Percentiles rank a stretch among this genome's conserved stretches.
Evolutionary conservation across 2,888 invertebrate genomes (phyloP).

Genomic region (Anthophora plumipes): DNA sequence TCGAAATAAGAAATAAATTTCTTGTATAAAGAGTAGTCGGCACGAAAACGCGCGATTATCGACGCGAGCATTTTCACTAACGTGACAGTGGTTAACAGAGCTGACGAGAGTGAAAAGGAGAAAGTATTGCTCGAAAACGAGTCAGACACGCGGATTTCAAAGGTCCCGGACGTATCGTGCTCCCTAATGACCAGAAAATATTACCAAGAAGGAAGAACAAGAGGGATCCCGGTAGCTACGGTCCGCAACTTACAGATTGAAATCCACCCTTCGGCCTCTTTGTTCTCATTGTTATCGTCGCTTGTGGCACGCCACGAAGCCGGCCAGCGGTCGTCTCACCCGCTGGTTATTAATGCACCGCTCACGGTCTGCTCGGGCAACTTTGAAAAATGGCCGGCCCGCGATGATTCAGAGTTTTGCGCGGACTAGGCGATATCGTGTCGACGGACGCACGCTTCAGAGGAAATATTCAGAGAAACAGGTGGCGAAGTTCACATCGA

Average conservation of each 20-base stretch:
- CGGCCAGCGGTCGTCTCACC: constrained; percentile 60
- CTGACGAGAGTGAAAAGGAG: not conserved
- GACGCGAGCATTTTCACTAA: not conserved
- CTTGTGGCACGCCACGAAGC: constrained; percentile 68
- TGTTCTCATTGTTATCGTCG: constrained; percentile 75
- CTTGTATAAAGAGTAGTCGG: not conserved
- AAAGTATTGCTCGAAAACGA: not conserved
- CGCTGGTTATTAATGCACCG: constrained; percentile 72
- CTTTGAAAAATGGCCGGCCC: constrained; percentile 73
- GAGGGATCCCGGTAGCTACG: constrained; percentile 58
- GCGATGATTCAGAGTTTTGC: constrained; percentile 75
- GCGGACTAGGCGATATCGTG: constrained; percentile 65
- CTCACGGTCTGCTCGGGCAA: constrained; percentile 60
- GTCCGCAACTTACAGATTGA: constrained; percentile 69
- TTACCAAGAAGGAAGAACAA: constrained; percentile 49
- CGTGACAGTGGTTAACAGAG: constrained; percentile 1
- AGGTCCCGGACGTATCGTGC: constrained; percentile 50
- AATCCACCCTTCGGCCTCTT: constrained; percentile 72
- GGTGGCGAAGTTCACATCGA: constrained; percentile 70
- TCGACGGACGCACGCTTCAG: constrained; percentile 61
- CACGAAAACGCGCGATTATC: constrained; percentile 31
- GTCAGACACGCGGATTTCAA: constrained; percentile 50
- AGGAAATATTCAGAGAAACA: constrained; percentile 70
- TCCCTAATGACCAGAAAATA: constrained; percentile 59
- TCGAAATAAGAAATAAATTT: not conserved